A percentile compares a stretch with the other conserved stretches of the same genome.
Conservation (phyloP, 2,797 vertebrate genomes). For the Sebastes hubbsi region DNA sequence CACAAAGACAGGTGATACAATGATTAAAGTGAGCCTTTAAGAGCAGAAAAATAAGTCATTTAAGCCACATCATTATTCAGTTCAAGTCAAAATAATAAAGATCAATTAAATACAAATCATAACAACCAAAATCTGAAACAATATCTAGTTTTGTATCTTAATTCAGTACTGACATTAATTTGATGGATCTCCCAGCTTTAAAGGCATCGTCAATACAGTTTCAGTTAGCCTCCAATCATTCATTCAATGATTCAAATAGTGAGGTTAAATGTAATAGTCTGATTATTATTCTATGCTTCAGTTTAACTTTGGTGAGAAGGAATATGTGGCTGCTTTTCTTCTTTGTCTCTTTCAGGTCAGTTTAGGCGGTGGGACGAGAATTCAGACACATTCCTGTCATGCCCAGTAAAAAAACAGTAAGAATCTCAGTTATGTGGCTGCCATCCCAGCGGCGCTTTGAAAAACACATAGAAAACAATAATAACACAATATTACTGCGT, state of each 20-base stretch:
- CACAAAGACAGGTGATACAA: neutral
- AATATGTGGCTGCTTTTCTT: neutral
- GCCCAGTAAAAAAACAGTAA: constrained; percentile 44
- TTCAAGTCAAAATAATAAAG: neutral
- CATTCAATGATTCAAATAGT: neutral
- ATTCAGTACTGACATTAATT: neutral
- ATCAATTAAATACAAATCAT: neutral
- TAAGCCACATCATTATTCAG: neutral
- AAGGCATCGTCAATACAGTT: neutral
- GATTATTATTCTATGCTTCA: neutral
- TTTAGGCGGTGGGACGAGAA: neutral
- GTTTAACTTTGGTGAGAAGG: neutral
- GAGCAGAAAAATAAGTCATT: neutral
- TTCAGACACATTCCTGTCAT: constrained; percentile 36
- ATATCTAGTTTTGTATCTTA: neutral
- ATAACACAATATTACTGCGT: constrained; percentile 52
- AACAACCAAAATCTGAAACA: neutral
- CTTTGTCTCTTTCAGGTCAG: constrained; percentile 9
- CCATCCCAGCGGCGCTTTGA: constrained; percentile 43
- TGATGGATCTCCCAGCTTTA: neutral
- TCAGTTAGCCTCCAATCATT: neutral
- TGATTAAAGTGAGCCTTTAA: neutral
- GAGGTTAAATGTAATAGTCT: neutral
- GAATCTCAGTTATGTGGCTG: constrained; percentile 63
- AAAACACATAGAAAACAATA: constrained; percentile 45